Base-by-base conservation (phyloP, 2,888 invertebrate species). In the Xestia c-nigrum region DNA sequence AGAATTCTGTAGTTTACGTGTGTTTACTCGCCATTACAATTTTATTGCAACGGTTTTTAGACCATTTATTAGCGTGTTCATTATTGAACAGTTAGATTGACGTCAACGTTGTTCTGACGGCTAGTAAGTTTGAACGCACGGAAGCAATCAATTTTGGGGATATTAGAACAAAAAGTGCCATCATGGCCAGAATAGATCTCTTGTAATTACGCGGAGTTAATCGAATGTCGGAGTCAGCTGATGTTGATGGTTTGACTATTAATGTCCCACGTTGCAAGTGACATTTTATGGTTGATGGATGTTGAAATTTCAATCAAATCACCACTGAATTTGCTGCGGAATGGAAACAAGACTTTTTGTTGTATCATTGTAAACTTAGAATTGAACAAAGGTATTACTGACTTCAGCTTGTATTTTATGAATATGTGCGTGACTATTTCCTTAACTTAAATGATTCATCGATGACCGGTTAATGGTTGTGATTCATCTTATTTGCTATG, bases 361-460 rank as follows among this genome's bases (percentile, higher is more conserved):
- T n/a, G 38, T 1, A 57, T 43, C 14, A 63, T 65, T 63, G 19
- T 43, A 38, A 68, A 59, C 16, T 46, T 57, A 3, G 14, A 12
- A 66, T 57, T 14, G 38, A 57, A 72, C 50, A 72, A 72, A 74
- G 59, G 31, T 63, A 43, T 64, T 16, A 9, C 43, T 57, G 21
- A 72, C 43, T 14, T 16, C 19, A n/a, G 43, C 24, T 52, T 74
- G 55, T 38, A n/a, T 65, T 84, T 78, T 63, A 65, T 76, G 68
- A 43, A 40, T 40, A 68, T 74, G 80, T 85, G 74, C 68, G 70
- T 67, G 75, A 59, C 38, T 67, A 55, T 74, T 77, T 81, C 71
- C 66, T 87, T 78, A 79, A 76, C 68, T 65, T 69, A 46, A 76
- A 80, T 87, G 87, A 88, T 67, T 88, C 89, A 87, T 47, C 72